Base-by-base conservation (phyloP, 1,140 invertebrate genomes). In the Nephila pilipes region DNA sequence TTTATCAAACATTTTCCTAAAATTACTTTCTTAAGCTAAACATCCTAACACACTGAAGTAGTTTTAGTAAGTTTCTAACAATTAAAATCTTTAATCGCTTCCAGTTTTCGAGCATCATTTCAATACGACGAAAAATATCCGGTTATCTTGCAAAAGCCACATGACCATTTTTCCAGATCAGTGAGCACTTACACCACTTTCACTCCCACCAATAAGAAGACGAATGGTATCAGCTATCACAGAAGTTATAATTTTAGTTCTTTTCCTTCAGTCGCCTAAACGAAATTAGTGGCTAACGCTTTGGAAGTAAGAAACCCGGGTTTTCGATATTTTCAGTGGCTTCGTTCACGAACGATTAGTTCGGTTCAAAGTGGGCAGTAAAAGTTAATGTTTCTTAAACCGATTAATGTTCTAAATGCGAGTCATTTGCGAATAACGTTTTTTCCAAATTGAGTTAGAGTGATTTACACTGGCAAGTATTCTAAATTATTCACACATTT, bases 341-440 rank as follows among this genome's bases (percentile, higher is more conserved):
- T 90, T 90, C 69, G n/a, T 10, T 90, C 88, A 80, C 88, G 63
- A 69, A 25, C 88, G 88, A 90, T 90, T 90, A 80, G 88, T 29
- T 80, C 46, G 20, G 46, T 32, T 8, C 22, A 90, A 91, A 91
- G 79, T 60, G 57, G 75, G 89, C 89, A 57, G 79, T 91, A 83
- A 91, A 91, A 91, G 89, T 91, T 91, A 91, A 91, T 91, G 89
- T 91, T 91, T 91, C 89, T 91, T 91, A 91, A 91, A 91, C 69
- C 89, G 89, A 91, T 91, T 91, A 91, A 91, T 91, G 46, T 69
- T 20, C 75, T 20, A 69, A 90, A 80, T 79, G 65, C 54, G 88
- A 32, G 29, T 58, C 88, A 90, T 90, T 90, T 90, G 75, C 54
- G 38, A 90, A 90, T 88, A 54, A 69, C 36, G 22, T 75, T 60